A percentile compares a stretch with the other conserved stretches of the same genome.
Evolutionary conservation across 2,888 invertebrate genomes (phyloP).

Genomic region (Bombylius discolor): DNA sequence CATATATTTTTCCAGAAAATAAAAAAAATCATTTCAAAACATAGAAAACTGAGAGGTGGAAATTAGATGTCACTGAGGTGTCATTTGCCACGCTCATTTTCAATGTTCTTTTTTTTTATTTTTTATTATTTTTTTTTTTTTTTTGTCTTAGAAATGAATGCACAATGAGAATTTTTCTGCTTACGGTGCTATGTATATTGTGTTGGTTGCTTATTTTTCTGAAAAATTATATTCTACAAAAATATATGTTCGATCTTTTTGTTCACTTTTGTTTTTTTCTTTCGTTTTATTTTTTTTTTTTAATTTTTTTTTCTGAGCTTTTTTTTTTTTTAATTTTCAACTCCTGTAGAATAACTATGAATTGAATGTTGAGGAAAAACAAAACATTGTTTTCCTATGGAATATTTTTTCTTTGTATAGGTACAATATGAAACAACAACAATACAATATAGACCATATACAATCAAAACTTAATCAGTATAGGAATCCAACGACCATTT

Average conservation of each 20-base stretch:
- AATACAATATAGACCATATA: too few species aligned
- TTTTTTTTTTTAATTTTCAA: constrained; percentile 5
- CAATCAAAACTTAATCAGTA: too few species aligned
- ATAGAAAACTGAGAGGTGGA: constrained; percentile 16
- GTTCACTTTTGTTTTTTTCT: background rate
- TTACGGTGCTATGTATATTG: background rate
- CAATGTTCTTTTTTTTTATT: background rate
- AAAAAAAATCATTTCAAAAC: background rate
- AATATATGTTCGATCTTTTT: background rate
- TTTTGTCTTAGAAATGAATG: too few species aligned
- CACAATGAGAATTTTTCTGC: background rate
- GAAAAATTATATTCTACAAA: too few species aligned
- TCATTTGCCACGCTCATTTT: constrained; percentile 15
- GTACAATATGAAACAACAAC: too few species aligned
- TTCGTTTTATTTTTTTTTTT: background rate
- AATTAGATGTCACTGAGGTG: constrained; percentile 18
- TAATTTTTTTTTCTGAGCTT: too few species aligned
- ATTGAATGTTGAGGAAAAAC: too few species aligned
- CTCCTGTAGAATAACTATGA: background rate
- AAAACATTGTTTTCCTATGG: too few species aligned
- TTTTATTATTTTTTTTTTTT: too few species aligned
- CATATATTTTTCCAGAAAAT: background rate
- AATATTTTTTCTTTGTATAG: too few species aligned
- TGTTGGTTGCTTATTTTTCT: too few species aligned
- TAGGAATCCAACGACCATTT: too few species aligned